These are phyloP conservation scores for Globodera rostochiensis DNA, from an alignment of 1,140 invertebrate genomes.

Conservation along the genomic window DNA sequence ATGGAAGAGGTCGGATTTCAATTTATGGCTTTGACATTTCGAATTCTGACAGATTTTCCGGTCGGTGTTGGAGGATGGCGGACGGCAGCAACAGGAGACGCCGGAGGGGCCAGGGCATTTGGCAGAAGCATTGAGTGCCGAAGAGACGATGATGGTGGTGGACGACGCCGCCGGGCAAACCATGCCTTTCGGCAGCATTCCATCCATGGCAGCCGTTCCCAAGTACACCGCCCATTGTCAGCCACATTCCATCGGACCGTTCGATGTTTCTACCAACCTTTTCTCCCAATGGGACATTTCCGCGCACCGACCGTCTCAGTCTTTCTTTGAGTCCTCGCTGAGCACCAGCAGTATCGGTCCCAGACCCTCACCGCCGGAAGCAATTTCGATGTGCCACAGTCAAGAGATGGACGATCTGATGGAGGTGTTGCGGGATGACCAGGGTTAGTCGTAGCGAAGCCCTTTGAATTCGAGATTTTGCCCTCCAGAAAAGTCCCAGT, in stretches of 20 bases:
- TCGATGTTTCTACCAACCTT: neutral
- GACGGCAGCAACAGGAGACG: neutral
- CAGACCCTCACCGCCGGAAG: neutral
- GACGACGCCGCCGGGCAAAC: neutral
- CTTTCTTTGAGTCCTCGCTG: neutral
- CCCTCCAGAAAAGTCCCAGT: too few relatives aligned
- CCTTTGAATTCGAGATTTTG: too few relatives aligned
- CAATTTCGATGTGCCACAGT: conserved; percentile 12
- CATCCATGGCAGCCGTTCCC: neutral
- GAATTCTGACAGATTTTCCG: conserved; percentile 13
- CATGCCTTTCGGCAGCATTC: neutral
- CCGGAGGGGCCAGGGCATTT: neutral
- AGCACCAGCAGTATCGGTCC: neutral
- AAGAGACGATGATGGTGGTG: neutral
- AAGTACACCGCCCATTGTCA: neutral
- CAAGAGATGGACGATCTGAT: conserved; percentile 28
- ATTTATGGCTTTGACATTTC: neutral
- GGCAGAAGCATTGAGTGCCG: neutral
- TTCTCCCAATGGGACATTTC: neutral
- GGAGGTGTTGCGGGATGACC: conserved; percentile 28
- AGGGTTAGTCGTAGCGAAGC: neutral
- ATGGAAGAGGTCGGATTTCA: neutral
- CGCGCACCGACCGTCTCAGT: neutral
- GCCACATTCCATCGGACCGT: neutral
- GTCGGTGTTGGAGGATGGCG: conserved; percentile 17